Evolutionary conservation across 2,888 invertebrate genomes (phyloP), one percentile per base, ranked within the genome.

Genomic region (Acrobasis repandana): DNA sequence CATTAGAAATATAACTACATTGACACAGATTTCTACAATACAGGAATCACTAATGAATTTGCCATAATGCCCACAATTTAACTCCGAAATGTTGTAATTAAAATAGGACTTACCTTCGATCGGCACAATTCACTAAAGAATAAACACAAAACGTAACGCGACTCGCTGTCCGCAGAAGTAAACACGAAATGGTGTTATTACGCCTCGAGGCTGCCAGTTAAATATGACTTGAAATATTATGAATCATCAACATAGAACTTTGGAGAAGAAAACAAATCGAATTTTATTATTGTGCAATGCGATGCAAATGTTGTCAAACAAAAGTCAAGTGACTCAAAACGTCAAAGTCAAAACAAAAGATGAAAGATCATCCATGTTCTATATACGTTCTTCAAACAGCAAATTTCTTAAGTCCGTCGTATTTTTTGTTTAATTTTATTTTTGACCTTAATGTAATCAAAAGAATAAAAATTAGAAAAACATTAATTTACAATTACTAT

Each of bases 221-320:
- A 71, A 79, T 69, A 79, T 68, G 65, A 65, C 63, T 72, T 70
- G 69, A 72, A 58, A 49, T 36, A 75, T 62, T 75, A 79, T 84
- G 86, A 85, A 71, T 84, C 84, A 85, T 75, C 82, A 61, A 64
- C 54, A 67, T 69, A 77, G 83, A 80, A 69, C 63, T 61, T 58
- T 67, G 58, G 63, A 66, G 71, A 73, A 83, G 73, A 69, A 72
- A 68, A 74, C 63, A 65, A 69, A 63, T 73, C 43, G 20, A 56
- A 46, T 5, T 20, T 14, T 20, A 71, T 28, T 74, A 77, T 85
- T 80, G 84, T 83, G 85, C 83, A 85, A 85, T 72, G 14, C 20
- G 14, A 11, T 2, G 14, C 10, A 11, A 43, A 11, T 14, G 43
- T 43, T 43, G 43, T 14, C 43, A 43, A 43, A 43, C n/a, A 43